phyloP scores from a whole-genome alignment of 2,113 vertebrate species.

The Corydoras sp. region DNA sequence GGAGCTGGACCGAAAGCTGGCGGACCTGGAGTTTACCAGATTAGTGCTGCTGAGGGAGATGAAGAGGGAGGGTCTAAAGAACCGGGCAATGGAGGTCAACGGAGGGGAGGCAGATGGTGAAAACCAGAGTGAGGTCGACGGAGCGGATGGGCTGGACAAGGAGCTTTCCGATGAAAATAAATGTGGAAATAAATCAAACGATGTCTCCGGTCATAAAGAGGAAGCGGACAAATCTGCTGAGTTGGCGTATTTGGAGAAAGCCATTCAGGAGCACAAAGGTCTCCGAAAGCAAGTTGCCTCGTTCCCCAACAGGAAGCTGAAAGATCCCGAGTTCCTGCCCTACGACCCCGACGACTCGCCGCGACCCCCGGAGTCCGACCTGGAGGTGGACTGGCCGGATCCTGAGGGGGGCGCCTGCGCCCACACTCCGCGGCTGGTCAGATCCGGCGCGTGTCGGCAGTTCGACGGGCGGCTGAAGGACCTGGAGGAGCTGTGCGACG shows the following conservation, averaged over 20 bases:
- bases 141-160: too few relatives aligned
- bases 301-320: constrained; percentile 82
- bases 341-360: constrained; percentile 61
- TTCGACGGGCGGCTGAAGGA: constrained; percentile 84
- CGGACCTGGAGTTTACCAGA: constrained; percentile 82
- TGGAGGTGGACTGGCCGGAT: constrained; percentile 22
- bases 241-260: constrained; percentile 78
- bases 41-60: constrained; percentile 58
- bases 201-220: constrained; percentile 57
- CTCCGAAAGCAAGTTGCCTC: constrained; percentile 85
- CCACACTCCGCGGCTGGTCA: constrained; percentile 74
- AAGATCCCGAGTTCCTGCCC: constrained; percentile 70
- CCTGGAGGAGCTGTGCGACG: constrained; percentile 83
- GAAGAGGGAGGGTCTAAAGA: constrained; percentile 5
- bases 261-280: constrained; percentile 81
- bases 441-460: constrained; percentile 71
- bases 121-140: background rate
- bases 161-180: too few relatives aligned
- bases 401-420: constrained; percentile 42
- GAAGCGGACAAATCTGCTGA: constrained; percentile 66
- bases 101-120: background rate
- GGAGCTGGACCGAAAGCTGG: constrained; percentile 85
- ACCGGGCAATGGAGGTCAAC: background rate
- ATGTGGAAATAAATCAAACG: background rate
- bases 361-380: background rate